Evolutionary conservation across 64 coral and sea anemone species (phyloP).

Genomic region (Exaiptasia diaphana): DNA sequence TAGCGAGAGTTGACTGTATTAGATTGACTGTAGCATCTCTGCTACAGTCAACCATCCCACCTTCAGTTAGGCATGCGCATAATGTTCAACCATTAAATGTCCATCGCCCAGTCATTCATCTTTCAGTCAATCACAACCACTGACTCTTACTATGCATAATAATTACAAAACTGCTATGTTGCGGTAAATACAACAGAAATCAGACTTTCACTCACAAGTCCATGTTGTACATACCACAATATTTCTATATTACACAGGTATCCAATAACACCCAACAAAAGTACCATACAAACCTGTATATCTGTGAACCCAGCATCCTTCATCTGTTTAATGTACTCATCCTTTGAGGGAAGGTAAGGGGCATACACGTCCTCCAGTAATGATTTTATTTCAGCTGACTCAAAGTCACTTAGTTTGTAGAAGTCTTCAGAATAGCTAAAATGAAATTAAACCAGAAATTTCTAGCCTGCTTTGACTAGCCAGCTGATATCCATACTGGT

Average conservation of each 20-base stretch:
- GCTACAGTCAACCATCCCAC: no score
- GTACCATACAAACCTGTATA: not conserved
- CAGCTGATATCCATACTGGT: no score
- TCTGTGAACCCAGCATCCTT: constrained; percentile 30
- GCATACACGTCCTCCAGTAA: not conserved
- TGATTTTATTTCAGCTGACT: not conserved
- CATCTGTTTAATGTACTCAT: constrained; percentile 3
- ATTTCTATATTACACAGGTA: not conserved
- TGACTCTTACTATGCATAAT: no score
- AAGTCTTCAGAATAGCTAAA: constrained; percentile 64
- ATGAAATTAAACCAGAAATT: not conserved
- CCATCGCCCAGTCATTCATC: no score
- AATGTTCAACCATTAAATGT: no score
- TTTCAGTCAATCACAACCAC: no score
- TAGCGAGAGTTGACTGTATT: no score
- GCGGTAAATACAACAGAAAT: no score
- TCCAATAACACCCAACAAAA: not conserved
- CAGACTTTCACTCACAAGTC: not conserved
- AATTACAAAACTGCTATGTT: no score
- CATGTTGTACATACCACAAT: not conserved
- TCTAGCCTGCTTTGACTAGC: no score
- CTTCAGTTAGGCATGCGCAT: no score
- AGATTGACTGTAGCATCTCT: no score
- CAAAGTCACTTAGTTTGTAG: constrained; percentile 28
- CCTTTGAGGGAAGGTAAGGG: constrained; percentile 6